A percentile compares a stretch with the other conserved stretches of the same genome.
phyloP scores from a whole-genome alignment of 2,797 vertebrate genomes.

The Poecilia gillii region DNA sequence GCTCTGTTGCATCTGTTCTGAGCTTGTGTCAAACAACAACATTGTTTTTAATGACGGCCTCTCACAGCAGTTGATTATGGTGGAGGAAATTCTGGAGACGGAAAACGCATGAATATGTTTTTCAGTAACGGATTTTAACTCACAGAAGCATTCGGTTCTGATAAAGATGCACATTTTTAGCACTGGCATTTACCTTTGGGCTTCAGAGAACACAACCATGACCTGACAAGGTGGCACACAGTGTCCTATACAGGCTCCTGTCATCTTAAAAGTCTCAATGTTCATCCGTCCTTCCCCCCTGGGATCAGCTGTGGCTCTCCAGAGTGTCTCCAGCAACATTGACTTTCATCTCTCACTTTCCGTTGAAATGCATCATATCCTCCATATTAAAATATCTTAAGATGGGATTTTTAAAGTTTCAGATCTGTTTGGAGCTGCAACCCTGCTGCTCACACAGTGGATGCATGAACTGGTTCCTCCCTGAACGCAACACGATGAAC shows the following conservation, averaged over 20 bases:
- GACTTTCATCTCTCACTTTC: neutral
- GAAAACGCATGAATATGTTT: slow-evolving; percentile 32
- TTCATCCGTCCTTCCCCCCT: neutral
- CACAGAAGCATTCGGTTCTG: neutral
- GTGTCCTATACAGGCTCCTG: slow-evolving; percentile 53
- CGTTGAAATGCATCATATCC: neutral
- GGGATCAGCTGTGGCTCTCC: slow-evolving; percentile 25
- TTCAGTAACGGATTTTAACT: neutral
- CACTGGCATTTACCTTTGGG: slow-evolving; percentile 28
- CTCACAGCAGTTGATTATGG: slow-evolving; percentile 50
- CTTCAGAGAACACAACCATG: slow-evolving; percentile 38
- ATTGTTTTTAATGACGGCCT: slow-evolving; percentile 44
- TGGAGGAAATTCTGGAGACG: slow-evolving; percentile 30
- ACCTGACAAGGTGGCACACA: slow-evolving; percentile 51
- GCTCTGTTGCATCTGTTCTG: neutral
- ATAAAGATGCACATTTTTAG: neutral
- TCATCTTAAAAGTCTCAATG: slow-evolving; percentile 39
- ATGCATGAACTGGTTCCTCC: neutral
- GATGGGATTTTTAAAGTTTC: neutral
- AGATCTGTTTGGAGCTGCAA: neutral
- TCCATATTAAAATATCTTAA: neutral
- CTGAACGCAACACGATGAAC: neutral
- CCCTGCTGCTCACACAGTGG: neutral
- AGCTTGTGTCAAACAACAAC: slow-evolving; percentile 7
- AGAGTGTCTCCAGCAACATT: slow-evolving; percentile 32